These are phyloP conservation scores for Stenodera caucasica DNA, from an alignment of 2,888 invertebrate genomes.

Conservation along the genomic window DNA sequence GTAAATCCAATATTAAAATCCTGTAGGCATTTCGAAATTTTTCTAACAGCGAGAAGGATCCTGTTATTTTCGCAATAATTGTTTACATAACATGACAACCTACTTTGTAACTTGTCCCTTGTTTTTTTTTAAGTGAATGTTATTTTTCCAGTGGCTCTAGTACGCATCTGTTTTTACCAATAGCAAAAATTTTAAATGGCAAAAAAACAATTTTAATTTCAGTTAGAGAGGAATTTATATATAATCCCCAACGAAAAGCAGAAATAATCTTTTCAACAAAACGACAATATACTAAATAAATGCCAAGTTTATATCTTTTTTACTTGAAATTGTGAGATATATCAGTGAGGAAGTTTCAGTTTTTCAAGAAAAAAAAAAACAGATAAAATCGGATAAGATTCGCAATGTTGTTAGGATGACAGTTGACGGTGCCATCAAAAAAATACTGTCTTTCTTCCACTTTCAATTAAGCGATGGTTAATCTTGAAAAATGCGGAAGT, in stretches of 20 bases:
- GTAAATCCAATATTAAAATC: too few relatives aligned
- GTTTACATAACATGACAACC: too few relatives aligned
- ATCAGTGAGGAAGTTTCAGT: not conserved
- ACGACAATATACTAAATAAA: not conserved
- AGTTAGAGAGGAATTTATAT: not conserved
- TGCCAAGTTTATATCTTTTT: not conserved
- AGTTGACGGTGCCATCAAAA: slow-evolving; percentile 6
- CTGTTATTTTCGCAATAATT: too few relatives aligned
- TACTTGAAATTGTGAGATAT: not conserved
- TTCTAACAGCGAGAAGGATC: too few relatives aligned
- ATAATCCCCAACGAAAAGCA: not conserved
- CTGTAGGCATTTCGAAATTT: too few relatives aligned
- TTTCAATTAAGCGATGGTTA: slow-evolving; percentile 21
- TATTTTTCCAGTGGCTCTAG: too few relatives aligned
- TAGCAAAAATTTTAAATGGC: too few relatives aligned
- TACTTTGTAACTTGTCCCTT: too few relatives aligned
- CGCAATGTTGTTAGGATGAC: not conserved
- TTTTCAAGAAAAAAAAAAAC: not conserved
- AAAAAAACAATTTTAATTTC: not conserved
- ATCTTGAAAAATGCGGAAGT: slow-evolving; percentile 20
- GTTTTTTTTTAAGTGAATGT: too few relatives aligned
- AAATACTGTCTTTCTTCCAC: not conserved
- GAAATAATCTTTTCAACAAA: not conserved
- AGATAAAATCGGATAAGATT: not conserved
- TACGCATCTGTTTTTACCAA: too few relatives aligned